Evolutionary conservation across 2,797 vertebrate genomes (phyloP).

Genomic region (Masticophis lateralis): DNA sequence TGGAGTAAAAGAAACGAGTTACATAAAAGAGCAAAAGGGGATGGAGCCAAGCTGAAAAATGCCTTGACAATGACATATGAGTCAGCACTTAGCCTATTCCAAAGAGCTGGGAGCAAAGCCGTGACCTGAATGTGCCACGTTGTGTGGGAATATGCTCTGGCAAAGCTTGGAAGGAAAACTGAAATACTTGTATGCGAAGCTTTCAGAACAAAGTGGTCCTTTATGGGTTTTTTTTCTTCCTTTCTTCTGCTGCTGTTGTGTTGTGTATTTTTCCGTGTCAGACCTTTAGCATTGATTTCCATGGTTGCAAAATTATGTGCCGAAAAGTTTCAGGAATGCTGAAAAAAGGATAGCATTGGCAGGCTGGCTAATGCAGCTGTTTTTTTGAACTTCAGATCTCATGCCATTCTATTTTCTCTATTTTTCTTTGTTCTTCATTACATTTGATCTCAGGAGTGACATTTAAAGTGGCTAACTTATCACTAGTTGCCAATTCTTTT

Average conservation of each 20-base stretch:
- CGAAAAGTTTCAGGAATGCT: neutral
- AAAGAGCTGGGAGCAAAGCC: conserved; percentile 13
- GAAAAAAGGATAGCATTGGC: neutral
- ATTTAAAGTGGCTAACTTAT: neutral
- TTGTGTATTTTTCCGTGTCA: conserved; percentile 2
- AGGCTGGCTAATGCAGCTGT: conserved; percentile 32
- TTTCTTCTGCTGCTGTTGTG: neutral
- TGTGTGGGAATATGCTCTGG: neutral
- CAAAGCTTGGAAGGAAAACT: conserved; percentile 17
- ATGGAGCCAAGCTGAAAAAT: conserved; percentile 18
- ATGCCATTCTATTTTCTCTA: conserved; percentile 27
- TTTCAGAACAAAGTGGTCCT: conserved; percentile 13
- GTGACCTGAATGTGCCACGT: neutral
- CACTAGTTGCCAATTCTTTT: neutral
- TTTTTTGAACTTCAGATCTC: conserved; percentile 6
- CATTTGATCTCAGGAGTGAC: neutral
- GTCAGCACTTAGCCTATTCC: conserved; percentile 18
- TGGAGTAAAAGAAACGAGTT: neutral
- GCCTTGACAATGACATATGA: conserved; percentile 16
- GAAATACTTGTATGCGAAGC: neutral
- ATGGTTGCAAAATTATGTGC: neutral
- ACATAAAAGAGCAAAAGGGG: conserved; percentile 15
- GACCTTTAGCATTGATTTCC: neutral
- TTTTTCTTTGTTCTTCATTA: neutral
- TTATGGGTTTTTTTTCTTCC: neutral